Base-by-base conservation (phyloP, 92 coral and sea anemone genomes). In the Hydrozoanthus gracilis region DNA sequence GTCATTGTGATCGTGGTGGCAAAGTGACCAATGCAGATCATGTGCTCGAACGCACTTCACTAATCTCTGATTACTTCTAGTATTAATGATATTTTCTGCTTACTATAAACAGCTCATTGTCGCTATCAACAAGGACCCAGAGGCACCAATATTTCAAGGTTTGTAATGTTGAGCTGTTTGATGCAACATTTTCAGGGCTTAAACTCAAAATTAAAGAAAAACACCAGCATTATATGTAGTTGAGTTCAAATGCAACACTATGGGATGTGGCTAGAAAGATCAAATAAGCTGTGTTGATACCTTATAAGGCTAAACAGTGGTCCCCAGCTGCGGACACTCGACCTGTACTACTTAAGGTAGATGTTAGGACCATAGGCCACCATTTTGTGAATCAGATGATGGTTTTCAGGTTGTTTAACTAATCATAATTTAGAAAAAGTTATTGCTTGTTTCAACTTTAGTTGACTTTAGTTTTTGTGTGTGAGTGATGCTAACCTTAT, bases 131-230 rank as follows among this genome's bases (percentile, higher is more conserved):
- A 96, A 96, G 56, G 99, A 96, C 51, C 93, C 99, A 1, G 99
- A 96, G 76, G 99, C 99, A 6, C 99, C 99, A 46, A 96, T 96
- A 67, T 96, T 96, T 86, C 99, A 96, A 96, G 99, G 99, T 96
- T 46, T 64, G 84, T 62, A 35, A 8, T 78, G 15, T 16, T 10
- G 4, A 47, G 50, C 11, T 48, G 39, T 35, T 51, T 48, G 58
- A 20, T 48, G 44, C 82, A 76, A 4, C n/a, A 51, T 77, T 47
- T 77, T 15, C 76, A 17, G 54, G 39, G 14, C 51, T 3, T 64
- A 35, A 10, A 15, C 44, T 35, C 55, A 9, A 9, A 6, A 7
- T 39, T 10, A 65, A 3, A 70, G 20, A 9, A 10, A 8, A 15
- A 68, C 10, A 68, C 7, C 73, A 68, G 7, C 39, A 2, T 20